A percentile compares a stretch with the other conserved stretches of the same genome.
Conservation (phyloP, 2,888 invertebrate genomes). For the Deilephila porcellus region DNA sequence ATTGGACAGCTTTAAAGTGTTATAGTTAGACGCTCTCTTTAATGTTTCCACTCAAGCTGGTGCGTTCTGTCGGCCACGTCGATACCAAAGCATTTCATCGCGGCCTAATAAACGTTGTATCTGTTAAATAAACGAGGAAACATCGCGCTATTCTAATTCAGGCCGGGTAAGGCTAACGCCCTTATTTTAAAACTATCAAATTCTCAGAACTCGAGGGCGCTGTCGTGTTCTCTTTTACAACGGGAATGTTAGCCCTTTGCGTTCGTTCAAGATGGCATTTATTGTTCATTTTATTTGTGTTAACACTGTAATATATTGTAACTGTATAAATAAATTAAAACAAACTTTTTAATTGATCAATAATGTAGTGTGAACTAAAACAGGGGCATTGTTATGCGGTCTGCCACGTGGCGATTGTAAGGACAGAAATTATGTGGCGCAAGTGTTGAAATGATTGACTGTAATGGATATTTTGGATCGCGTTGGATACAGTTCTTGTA, state of each 20-base stretch:
- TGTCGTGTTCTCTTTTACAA: background rate
- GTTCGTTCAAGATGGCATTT: background rate
- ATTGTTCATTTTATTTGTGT: background rate
- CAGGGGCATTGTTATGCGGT: background rate
- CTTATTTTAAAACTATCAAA: conserved; percentile 52
- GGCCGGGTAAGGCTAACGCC: conserved; percentile 57
- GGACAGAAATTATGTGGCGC: background rate
- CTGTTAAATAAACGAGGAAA: conserved; percentile 60
- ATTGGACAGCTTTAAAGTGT: background rate
- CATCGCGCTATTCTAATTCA: conserved; percentile 53
- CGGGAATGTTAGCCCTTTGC: background rate
- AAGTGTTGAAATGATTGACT: conserved; percentile 20
- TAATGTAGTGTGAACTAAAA: background rate
- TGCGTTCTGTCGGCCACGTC: conserved; percentile 4
- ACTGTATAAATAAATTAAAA: background rate
- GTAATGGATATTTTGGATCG: conserved; percentile 18
- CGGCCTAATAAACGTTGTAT: conserved; percentile 50
- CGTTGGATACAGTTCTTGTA: background rate
- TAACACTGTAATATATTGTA: background rate
- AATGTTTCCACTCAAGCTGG: conserved; percentile 35
- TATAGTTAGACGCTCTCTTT: background rate
- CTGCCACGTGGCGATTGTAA: background rate
- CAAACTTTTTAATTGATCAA: background rate
- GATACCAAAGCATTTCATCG: conserved; percentile 51
- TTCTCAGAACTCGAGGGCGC: conserved; percentile 41